Evolutionary conservation across 2,113 vertebrate species (phyloP), one percentile per base, ranked within the genome.

Genomic region (Sorex araneus): DNA sequence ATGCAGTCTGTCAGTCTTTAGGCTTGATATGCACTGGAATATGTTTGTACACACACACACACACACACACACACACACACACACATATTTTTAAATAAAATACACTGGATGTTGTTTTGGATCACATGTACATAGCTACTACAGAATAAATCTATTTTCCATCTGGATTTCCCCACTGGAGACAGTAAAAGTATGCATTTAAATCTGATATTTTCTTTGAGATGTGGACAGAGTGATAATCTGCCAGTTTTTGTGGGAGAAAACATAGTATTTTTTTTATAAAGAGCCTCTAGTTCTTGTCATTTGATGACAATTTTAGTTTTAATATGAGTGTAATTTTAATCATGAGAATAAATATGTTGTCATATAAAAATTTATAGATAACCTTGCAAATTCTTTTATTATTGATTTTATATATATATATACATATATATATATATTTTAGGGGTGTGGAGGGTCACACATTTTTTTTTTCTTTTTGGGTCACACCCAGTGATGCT

Each of bases 241-340:
- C 66, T 80, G 21, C 45, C 57, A 45, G 25, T 81, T 81, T 89
- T 81, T 87, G 84, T 76, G 63, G 21, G 50, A 85, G 8, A 87
- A 75, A 67, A 74, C 54, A 45, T 80, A 69, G 34, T 80, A 45
- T 67, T 74, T 80, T 50, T 57, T 10, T n/a, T n/a, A 30, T 57
- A 66, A 6, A 13, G 34, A 25, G 1, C n/a, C 40, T 90, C 45
- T 19, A 10, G 73, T 84, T 84, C 50, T 84, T 43, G 81, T 43
- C 71, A 71, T 81, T 95, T 84, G 25, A 90, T 81, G 16, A 8
- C 21, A 76, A 50, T 92, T n/a, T n/a, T n/a, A n/a, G n/a, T n/a
- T n/a, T n/a, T n/a, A n/a, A n/a, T n/a, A n/a, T n/a, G n/a, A n/a
- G n/a, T n/a, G n/a, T n/a, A n/a, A n/a, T n/a, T 57, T 57, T 57